These are phyloP conservation scores for Microctonus aethiopoides DNA, from an alignment of 2,888 invertebrate genomes.

Conservation along the genomic window DNA sequence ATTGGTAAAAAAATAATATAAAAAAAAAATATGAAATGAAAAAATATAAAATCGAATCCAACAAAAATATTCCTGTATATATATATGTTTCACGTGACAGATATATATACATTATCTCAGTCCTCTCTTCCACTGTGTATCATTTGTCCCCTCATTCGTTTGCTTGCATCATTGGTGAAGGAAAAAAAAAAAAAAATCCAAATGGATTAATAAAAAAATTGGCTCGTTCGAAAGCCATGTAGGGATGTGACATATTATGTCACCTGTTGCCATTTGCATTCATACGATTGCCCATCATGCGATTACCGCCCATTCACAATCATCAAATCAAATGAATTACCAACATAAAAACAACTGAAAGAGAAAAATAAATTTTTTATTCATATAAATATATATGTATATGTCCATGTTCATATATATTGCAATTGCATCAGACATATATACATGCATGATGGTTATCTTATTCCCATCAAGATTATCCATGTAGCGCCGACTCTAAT, in stretches of 20 bases:
- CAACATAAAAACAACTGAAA: background rate
- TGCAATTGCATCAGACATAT: background rate
- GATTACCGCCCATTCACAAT: background rate
- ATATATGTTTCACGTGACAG: background rate
- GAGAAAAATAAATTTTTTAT: background rate
- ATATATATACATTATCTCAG: background rate
- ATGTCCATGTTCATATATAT: background rate
- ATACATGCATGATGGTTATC: slow-evolving; percentile 12
- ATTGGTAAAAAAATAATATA: slow-evolving; percentile 4
- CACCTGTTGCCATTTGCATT: slow-evolving; percentile 3
- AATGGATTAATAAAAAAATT: background rate
- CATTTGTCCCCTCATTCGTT: background rate
- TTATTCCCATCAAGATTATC: slow-evolving; percentile 22
- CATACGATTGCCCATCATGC: slow-evolving; percentile 6
- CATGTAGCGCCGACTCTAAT: slow-evolving; percentile 24
- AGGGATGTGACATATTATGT: background rate
- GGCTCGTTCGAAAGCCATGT: background rate
- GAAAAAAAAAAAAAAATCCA: background rate
- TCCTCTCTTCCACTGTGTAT: background rate
- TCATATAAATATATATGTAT: too few relatives aligned
- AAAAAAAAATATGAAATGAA: background rate
- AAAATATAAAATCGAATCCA: background rate
- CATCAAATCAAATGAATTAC: background rate
- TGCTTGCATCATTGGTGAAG: background rate
- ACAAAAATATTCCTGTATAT: background rate